Percentiles rank a stretch among this genome's conserved stretches.
These are phyloP conservation scores for Palythoa heliodiscus DNA, from an alignment of 92 coral and sea anemone species.

Conservation along the genomic window DNA sequence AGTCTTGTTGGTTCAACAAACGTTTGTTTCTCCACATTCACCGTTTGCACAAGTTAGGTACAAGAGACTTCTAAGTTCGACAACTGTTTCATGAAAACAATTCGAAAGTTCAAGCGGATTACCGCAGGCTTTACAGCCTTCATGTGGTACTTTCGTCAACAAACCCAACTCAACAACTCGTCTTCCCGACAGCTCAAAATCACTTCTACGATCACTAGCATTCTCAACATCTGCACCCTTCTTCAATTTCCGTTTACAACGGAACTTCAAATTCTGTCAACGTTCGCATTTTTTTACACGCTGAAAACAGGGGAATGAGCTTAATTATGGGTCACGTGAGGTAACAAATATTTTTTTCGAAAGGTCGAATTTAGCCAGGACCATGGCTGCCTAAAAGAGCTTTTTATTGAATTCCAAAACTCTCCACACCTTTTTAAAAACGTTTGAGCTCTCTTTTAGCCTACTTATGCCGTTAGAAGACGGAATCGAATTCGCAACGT, in stretches of 20 bases:
- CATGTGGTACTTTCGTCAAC: not conserved
- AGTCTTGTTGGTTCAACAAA: slow-evolving; percentile 38
- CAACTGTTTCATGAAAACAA: not conserved
- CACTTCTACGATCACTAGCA: not conserved
- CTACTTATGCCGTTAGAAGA: no score
- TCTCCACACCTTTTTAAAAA: no score
- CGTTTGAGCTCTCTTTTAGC: no score
- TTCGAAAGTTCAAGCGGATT: not conserved
- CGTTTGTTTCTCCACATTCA: slow-evolving; percentile 10
- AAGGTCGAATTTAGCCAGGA: no score
- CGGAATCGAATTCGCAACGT: no score
- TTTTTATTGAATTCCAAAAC: no score
- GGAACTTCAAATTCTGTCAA: not conserved
- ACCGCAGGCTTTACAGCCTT: not conserved
- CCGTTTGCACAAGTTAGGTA: not conserved
- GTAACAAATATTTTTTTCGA: no score
- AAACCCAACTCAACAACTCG: not conserved
- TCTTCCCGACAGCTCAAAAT: slow-evolving; percentile 5
- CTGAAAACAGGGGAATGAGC: not conserved
- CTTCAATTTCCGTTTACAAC: not conserved
- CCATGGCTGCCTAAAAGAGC: no score
- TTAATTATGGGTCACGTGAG: no score
- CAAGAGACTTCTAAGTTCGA: not conserved
- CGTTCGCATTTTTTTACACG: slow-evolving; percentile 1
- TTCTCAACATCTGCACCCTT: not conserved